These are phyloP conservation scores for Paracanthobrama guichenoti DNA, from an alignment of 2,113 vertebrate genomes.

Conservation along the genomic window DNA sequence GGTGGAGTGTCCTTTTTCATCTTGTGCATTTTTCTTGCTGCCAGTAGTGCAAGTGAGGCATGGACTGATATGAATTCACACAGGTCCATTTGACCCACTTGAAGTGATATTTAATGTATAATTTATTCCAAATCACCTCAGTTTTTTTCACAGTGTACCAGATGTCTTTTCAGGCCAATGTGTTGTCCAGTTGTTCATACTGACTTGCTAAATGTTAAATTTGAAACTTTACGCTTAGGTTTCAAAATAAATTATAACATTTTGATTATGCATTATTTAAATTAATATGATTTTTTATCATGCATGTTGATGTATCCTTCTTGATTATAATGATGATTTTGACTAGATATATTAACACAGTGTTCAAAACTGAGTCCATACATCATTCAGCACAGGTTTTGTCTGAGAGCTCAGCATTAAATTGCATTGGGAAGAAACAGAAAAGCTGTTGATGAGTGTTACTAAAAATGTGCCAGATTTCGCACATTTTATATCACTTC, in stretches of 20 bases:
- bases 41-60: no score
- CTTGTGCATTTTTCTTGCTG: no score
- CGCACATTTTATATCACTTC: conserved; percentile 47
- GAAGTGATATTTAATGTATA: neutral
- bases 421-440: neutral
- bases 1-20: no score
- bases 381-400: neutral
- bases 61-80: neutral
- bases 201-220: neutral
- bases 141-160: neutral
- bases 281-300: neutral
- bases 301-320: neutral
- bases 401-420: neutral
- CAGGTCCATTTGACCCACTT: neutral
- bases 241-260: neutral
- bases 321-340: neutral
- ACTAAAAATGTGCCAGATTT: conserved; percentile 41
- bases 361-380: neutral
- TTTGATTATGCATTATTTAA: neutral
- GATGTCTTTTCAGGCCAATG: neutral
- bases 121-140: neutral
- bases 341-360: no score
- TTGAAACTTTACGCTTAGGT: neutral
- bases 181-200: neutral
- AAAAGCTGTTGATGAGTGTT: conserved; percentile 14